These are phyloP conservation scores for Thereva unica DNA, from an alignment of 2,888 invertebrate species.

Conservation along the genomic window DNA sequence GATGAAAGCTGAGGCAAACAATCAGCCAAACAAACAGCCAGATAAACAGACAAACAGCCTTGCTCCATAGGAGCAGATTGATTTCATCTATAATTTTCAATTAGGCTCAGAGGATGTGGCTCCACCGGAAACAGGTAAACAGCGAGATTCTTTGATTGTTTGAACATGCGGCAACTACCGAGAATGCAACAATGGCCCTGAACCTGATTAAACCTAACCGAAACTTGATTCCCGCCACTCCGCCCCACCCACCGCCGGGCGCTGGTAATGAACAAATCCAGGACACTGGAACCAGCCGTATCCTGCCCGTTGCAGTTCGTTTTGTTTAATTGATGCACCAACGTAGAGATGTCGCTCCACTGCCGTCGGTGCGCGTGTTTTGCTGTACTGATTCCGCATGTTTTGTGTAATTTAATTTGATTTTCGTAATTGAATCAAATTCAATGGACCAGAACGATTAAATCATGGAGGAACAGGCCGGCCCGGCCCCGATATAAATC, in stretches of 20 bases:
- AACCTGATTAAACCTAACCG: slow-evolving; percentile 34
- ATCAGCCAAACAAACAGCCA: slow-evolving; percentile 32
- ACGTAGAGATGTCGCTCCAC: slow-evolving; percentile 29
- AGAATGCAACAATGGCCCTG: slow-evolving; percentile 10
- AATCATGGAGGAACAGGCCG: slow-evolving; percentile 18
- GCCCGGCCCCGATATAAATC: too few species aligned
- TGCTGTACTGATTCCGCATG: slow-evolving; percentile 31
- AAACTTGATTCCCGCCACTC: slow-evolving; percentile 30
- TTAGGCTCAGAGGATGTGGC: slow-evolving; percentile 32
- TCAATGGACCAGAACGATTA: slow-evolving; percentile 31
- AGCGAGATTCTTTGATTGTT: slow-evolving; percentile 34
- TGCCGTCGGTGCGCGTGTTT: slow-evolving; percentile 20
- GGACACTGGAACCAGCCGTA: slow-evolving; percentile 19
- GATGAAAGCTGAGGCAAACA: slow-evolving; percentile 31
- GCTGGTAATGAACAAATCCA: slow-evolving; percentile 30
- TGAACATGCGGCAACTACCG: slow-evolving; percentile 32
- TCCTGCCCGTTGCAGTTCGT: background rate
- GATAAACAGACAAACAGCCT: slow-evolving; percentile 31
- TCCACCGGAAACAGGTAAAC: slow-evolving; percentile 26
- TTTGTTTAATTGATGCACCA: slow-evolving; percentile 25
- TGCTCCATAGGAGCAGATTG: slow-evolving; percentile 23
- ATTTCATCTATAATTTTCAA: slow-evolving; percentile 35
- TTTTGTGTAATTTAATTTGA: slow-evolving; percentile 34
- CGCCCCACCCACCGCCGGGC: slow-evolving; percentile 3
- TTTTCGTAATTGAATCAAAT: slow-evolving; percentile 34